A percentile compares a stretch with the other conserved stretches of the same genome.
phyloP scores from a whole-genome alignment of 2,888 invertebrate species.

The Vanessa cardui region DNA sequence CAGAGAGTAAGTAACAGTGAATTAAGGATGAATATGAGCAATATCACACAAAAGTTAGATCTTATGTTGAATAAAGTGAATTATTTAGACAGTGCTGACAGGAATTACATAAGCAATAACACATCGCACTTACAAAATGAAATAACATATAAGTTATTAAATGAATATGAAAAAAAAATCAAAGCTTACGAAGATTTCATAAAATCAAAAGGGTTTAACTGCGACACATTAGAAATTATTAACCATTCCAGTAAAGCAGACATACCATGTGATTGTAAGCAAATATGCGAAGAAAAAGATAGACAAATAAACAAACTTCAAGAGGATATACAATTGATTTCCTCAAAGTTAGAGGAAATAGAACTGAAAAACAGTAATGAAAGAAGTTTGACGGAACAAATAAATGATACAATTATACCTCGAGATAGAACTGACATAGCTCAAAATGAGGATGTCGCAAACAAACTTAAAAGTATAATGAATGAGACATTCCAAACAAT shows the following conservation, averaged over 20 bases:
- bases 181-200: slow-evolving; percentile 66
- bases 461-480: slow-evolving; percentile 63
- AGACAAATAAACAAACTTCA: slow-evolving; percentile 50
- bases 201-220: slow-evolving; percentile 48
- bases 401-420: slow-evolving; percentile 40
- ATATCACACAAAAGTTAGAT: slow-evolving; percentile 69
- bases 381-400: slow-evolving; percentile 45
- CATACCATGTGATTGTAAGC: slow-evolving; percentile 43
- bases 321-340: slow-evolving; percentile 49
- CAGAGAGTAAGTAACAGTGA: slow-evolving; percentile 73
- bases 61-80: slow-evolving; percentile 58
- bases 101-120: slow-evolving; percentile 30
- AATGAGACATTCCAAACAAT: slow-evolving; percentile 70
- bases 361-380: slow-evolving; percentile 36
- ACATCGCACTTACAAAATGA: slow-evolving; percentile 53
- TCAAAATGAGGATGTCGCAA: slow-evolving; percentile 34
- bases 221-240: slow-evolving; percentile 33
- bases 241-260: slow-evolving; percentile 7
- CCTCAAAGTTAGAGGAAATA: slow-evolving; percentile 33
- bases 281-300: slow-evolving; percentile 49
- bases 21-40: slow-evolving; percentile 68
- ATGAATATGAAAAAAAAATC: slow-evolving; percentile 74
- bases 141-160: slow-evolving; percentile 62
- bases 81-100: slow-evolving; percentile 46
- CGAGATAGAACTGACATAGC: slow-evolving; percentile 41